Evolutionary conservation across 2,797 vertebrate species (phyloP).

Genomic region (Tokudaia muenninki): DNA sequence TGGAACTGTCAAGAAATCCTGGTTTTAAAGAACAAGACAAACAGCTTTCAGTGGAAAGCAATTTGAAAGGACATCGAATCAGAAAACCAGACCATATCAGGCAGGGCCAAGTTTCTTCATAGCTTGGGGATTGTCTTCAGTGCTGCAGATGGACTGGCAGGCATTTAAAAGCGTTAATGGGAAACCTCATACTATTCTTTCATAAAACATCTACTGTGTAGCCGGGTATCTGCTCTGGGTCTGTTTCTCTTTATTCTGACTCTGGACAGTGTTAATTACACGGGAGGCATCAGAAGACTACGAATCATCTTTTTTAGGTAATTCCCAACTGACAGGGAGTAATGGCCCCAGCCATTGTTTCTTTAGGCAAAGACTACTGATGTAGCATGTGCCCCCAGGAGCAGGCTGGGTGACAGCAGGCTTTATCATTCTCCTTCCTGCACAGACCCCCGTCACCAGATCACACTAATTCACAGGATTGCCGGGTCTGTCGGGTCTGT

Average conservation of each 20-base stretch:
- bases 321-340: constrained; percentile 32
- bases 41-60: constrained; percentile 61
- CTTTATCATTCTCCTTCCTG: neutral
- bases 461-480: neutral
- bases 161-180: constrained; percentile 22
- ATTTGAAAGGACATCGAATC: constrained; percentile 54
- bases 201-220: neutral
- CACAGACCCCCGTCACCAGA: neutral
- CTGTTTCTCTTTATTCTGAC: neutral
- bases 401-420: constrained; percentile 21
- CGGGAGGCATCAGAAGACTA: neutral
- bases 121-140: neutral
- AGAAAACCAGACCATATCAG: constrained; percentile 43
- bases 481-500: neutral
- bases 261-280: neutral
- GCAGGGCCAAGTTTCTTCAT: constrained; percentile 17
- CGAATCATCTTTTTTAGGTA: constrained; percentile 38
- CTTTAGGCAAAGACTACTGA: constrained; percentile 20
- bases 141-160: neutral
- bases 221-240: neutral
- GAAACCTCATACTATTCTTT: constrained; percentile 59
- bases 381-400: neutral
- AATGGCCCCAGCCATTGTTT: constrained; percentile 40
- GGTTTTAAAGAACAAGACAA: constrained; percentile 62
- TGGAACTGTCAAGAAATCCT: constrained; percentile 18